phyloP scores from a whole-genome alignment of 1,140 invertebrate genomes.

The Drosophila parvula region DNA sequence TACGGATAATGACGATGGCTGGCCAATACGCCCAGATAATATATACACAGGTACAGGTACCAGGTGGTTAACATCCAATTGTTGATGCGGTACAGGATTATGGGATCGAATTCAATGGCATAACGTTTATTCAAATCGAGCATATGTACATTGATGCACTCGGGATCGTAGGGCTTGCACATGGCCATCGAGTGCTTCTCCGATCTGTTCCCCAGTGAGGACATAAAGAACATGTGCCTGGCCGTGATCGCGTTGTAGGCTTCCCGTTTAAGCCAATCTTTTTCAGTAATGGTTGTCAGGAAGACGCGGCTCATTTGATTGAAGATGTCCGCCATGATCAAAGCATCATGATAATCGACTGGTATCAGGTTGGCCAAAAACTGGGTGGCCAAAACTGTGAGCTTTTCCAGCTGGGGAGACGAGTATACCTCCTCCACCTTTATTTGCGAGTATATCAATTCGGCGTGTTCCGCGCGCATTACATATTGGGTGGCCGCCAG shows the following conservation, averaged over 20 bases:
- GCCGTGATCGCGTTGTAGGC: constrained; percentile 20
- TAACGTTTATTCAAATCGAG: neutral
- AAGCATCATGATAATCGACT: neutral
- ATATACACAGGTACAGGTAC: constrained; percentile 33
- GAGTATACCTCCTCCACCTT: neutral
- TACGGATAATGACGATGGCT: constrained; percentile 5
- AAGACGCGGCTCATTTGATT: neutral
- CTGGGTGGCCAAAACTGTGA: neutral
- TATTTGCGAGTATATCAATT: neutral
- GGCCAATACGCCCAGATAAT: constrained; percentile 27
- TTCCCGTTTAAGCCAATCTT: constrained; percentile 18
- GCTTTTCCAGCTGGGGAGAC: constrained; percentile 22
- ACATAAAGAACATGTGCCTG: constrained; percentile 19
- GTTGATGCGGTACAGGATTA: constrained; percentile 13
- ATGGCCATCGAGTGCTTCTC: constrained; percentile 18
- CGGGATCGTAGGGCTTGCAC: constrained; percentile 9
- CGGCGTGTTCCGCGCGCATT: neutral
- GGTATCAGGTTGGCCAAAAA: neutral
- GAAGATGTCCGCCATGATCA: constrained; percentile 4
- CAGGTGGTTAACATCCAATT: constrained; percentile 26
- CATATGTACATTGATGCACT: neutral
- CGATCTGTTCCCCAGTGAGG: neutral
- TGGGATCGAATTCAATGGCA: constrained; percentile 2
- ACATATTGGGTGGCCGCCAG: neutral
- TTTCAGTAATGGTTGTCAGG: neutral